These are phyloP conservation scores for Haplotaxodon microlepis DNA, from an alignment of 2,113 vertebrate species.

Conservation along the genomic window DNA sequence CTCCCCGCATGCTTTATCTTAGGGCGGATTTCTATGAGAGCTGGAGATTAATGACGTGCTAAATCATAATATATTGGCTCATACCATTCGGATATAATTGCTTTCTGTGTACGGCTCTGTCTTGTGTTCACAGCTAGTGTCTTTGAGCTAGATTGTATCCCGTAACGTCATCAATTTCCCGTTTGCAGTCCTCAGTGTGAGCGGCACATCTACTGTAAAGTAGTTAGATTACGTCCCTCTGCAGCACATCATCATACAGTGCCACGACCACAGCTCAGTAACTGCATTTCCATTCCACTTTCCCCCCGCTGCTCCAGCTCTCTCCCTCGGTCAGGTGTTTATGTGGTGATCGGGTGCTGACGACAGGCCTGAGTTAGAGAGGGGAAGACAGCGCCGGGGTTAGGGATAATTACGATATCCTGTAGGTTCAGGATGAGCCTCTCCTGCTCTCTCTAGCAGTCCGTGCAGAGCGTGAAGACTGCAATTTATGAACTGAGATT, in stretches of 20 bases:
- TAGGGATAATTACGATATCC: constrained; percentile 28
- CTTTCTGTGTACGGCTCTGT: background rate
- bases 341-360: constrained; percentile 30
- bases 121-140: background rate
- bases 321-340: constrained; percentile 27
- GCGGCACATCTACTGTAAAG: background rate
- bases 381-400: background rate
- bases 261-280: background rate
- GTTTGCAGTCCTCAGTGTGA: background rate
- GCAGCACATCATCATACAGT: background rate
- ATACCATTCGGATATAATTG: background rate
- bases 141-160: background rate
- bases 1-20: background rate
- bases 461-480: background rate
- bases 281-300: background rate
- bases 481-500: constrained; percentile 40
- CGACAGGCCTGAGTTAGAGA: constrained; percentile 36
- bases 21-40: constrained; percentile 22
- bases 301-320: background rate
- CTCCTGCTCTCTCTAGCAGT: background rate
- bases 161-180: background rate
- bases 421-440: constrained; percentile 10
- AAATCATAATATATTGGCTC: constrained; percentile 11
- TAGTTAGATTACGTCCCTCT: background rate
- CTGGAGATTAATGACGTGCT: constrained; percentile 44